Evolutionary conservation across 2,888 invertebrate genomes (phyloP).

Genomic region (Sepioteuthis lessoniana): DNA sequence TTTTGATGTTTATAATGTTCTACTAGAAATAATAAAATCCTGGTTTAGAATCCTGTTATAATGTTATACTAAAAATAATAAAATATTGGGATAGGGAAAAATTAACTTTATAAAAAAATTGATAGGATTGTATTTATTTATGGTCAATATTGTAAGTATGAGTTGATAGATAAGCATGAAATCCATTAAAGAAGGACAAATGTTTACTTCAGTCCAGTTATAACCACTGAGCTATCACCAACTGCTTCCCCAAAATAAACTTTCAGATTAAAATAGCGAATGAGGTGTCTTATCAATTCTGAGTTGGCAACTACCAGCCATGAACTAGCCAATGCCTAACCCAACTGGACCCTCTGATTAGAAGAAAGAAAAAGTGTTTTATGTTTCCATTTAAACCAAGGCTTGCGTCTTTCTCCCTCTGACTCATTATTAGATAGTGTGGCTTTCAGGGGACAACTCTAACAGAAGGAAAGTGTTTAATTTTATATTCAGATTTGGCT

Average conservation of each 20-base stretch:
- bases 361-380: background rate
- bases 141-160: no score
- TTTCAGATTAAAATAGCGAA: background rate
- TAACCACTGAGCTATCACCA: background rate
- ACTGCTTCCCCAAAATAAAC: background rate
- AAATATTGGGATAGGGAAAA: no score
- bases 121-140: no score
- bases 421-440: background rate
- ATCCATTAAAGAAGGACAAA: no score
- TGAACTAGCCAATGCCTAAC: background rate
- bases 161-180: no score
- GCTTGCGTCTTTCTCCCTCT: background rate
- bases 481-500: background rate
- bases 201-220: background rate
- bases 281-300: background rate
- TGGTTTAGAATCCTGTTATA: no score
- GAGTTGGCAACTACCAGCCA: background rate
- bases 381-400: background rate
- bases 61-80: no score
- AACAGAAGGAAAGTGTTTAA: background rate
- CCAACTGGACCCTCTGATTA: background rate
- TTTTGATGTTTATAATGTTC: no score
- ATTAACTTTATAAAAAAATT: no score
- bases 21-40: no score
- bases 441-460: background rate